These are phyloP conservation scores for Cervus canadensis DNA, from an alignment of 2,113 vertebrate species.

Conservation along the genomic window DNA sequence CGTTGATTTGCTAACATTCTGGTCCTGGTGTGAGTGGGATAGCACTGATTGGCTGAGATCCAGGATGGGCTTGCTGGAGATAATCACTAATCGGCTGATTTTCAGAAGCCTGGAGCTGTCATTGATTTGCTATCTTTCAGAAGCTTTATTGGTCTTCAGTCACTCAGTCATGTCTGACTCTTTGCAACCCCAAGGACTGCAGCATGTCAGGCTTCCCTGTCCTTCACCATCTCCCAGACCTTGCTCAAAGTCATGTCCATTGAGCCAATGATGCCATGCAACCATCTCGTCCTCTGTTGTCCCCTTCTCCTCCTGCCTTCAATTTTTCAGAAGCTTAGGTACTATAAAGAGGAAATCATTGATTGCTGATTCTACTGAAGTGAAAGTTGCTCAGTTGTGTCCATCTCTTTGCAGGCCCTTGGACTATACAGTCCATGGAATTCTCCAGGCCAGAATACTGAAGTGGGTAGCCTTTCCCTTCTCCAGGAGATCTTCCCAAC, in stretches of 20 bases:
- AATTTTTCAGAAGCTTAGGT: neutral
- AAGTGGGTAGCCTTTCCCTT: neutral
- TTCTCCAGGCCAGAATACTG: neutral
- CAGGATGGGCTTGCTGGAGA: neutral
- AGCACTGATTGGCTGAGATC: neutral
- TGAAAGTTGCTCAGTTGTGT: neutral
- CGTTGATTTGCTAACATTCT: neutral
- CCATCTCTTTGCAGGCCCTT: neutral
- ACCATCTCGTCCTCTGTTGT: neutral
- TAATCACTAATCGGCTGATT: neutral
- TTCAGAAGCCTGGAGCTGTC: neutral
- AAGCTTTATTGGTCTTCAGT: neutral
- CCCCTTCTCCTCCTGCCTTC: neutral
- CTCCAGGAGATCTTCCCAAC: too few species aligned
- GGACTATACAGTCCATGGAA: neutral
- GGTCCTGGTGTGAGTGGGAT: too few species aligned
- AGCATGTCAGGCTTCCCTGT: neutral
- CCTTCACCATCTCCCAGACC: neutral
- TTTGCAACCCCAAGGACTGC: neutral
- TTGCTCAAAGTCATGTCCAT: neutral
- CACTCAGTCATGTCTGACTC: neutral
- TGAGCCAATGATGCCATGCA: neutral
- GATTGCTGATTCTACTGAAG: neutral
- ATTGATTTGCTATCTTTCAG: neutral
- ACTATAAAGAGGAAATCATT: neutral